Conservation (phyloP, 2,113 vertebrate species). For the Trinectes maculatus region DNA sequence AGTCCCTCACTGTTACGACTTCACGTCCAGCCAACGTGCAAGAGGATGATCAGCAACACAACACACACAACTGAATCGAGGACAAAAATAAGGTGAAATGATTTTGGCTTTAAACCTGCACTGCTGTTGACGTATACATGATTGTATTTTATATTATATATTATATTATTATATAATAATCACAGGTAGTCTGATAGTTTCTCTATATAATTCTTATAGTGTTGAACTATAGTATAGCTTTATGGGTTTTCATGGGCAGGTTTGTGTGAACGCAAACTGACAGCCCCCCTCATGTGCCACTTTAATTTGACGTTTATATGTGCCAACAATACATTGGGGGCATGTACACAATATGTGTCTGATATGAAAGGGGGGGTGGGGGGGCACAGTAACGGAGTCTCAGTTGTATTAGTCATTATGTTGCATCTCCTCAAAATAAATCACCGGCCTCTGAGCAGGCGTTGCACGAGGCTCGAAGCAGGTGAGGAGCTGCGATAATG, state of each 20-base stretch:
- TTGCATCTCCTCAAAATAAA: slow-evolving; percentile 37
- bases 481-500: slow-evolving; percentile 71
- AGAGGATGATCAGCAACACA: neutral
- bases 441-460: slow-evolving; percentile 24
- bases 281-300: neutral
- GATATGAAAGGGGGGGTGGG: no score
- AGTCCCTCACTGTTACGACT: neutral
- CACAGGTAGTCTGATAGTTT: neutral
- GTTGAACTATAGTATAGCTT: neutral
- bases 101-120: neutral
- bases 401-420: slow-evolving; percentile 19
- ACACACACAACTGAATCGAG: neutral
- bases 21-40: no score
- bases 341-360: neutral
- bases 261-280: neutral
- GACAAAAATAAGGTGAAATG: neutral
- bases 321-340: neutral
- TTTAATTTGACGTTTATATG: neutral
- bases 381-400: no score
- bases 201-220: neutral
- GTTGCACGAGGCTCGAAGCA: slow-evolving; percentile 30
- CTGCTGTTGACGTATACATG: neutral
- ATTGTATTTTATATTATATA: no score
- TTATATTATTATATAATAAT: neutral
- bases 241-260: neutral